phyloP scores from a whole-genome alignment of 2,797 vertebrate species.

The Poeciliopsis gracilis region DNA sequence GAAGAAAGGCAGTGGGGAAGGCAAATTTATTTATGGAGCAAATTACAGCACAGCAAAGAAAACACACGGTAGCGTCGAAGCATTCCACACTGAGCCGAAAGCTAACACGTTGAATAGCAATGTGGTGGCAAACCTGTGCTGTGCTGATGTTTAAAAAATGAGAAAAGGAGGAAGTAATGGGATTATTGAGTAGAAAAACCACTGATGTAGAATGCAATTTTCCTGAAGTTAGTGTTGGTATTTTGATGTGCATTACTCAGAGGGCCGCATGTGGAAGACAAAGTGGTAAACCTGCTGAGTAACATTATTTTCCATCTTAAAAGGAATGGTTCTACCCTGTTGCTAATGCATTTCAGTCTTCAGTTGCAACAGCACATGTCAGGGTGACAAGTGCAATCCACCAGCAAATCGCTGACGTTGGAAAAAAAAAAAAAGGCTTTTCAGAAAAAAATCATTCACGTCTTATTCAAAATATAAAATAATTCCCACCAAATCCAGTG shows the following conservation, averaged over 20 bases:
- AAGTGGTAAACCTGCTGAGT: constrained; percentile 38
- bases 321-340: constrained; percentile 30
- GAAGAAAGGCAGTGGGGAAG: constrained; percentile 57
- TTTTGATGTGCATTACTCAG: constrained; percentile 54
- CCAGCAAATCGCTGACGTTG: constrained; percentile 6
- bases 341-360: constrained; percentile 52
- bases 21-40: constrained; percentile 70
- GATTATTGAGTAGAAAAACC: constrained; percentile 48
- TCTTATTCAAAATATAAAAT: constrained; percentile 5
- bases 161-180: constrained; percentile 39
- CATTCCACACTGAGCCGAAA: constrained; percentile 38
- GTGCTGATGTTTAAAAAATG: constrained; percentile 1
- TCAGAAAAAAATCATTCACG: not conserved
- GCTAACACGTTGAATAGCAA: constrained; percentile 55
- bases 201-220: constrained; percentile 41
- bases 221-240: constrained; percentile 49
- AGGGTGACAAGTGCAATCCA: constrained; percentile 35
- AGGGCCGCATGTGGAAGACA: constrained; percentile 14
- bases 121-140: constrained; percentile 8
- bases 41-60: constrained; percentile 57
- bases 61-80: constrained; percentile 60
- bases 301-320: constrained; percentile 36
- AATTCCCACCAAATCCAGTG: constrained; percentile 5
- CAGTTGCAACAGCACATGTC: constrained; percentile 50
- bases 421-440: not conserved